Evolutionary conservation across 2,888 invertebrate species (phyloP).

Genomic region (Microplitis manilae): DNA sequence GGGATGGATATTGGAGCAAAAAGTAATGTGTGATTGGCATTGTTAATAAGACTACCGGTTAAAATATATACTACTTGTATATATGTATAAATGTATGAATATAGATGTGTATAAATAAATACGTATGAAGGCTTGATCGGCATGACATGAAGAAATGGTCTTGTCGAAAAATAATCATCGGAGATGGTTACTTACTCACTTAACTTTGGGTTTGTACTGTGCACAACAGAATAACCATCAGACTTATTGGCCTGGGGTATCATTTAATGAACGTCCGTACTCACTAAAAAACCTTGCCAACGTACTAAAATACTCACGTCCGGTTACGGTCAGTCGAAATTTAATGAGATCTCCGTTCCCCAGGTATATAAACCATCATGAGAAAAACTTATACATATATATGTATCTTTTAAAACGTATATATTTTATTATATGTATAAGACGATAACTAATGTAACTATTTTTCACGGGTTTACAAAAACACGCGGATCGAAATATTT

Average conservation of each 20-base stretch:
- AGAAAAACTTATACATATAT: constrained; percentile 10
- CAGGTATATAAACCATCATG: not conserved
- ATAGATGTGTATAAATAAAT: not conserved
- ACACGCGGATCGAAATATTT: not conserved
- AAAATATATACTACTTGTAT: not conserved
- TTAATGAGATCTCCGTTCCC: constrained; percentile 44
- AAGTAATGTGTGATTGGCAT: constrained; percentile 22
- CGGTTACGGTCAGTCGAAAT: constrained; percentile 45
- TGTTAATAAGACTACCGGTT: constrained; percentile 37
- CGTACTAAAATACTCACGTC: constrained; percentile 35
- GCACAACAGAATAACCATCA: not conserved
- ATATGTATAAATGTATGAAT: not conserved
- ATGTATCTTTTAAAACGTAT: constrained; percentile 1
- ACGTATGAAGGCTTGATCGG: not conserved
- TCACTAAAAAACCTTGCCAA: constrained; percentile 20
- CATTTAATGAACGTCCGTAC: constrained; percentile 38
- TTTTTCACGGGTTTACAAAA: not conserved
- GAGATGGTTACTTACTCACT: constrained; percentile 27
- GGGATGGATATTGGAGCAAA: constrained; percentile 22
- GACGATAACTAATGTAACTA: not conserved
- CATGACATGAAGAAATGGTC: constrained; percentile 40
- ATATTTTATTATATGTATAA: constrained; percentile 3
- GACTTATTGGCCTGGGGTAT: constrained; percentile 30
- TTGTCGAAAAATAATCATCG: constrained; percentile 44
- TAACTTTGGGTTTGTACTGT: not conserved